Evolutionary conservation across 2,113 vertebrate genomes (phyloP), one percentile per base, ranked within the genome.

Genomic region (Apeltes quadracus): DNA sequence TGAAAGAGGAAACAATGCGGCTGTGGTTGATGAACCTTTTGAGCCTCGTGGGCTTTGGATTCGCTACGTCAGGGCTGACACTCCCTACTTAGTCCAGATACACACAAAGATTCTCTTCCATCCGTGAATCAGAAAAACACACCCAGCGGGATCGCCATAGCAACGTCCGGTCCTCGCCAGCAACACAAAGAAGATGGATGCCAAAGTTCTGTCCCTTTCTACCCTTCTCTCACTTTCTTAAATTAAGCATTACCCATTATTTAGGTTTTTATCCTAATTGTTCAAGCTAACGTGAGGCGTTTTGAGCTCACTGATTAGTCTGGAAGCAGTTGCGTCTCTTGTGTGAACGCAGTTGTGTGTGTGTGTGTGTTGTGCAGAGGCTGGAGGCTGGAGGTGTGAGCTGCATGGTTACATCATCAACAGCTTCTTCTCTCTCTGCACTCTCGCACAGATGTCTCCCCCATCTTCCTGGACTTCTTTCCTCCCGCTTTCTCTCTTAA

Each of bases 391-490:
- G 65, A 86, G 79, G 75, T 81, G 78, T 81, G 72, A 62, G 81
- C 11, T 84, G 67, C 65, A 70, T 3, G 3, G 67, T 90, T 89
- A 86, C 59, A 85, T 87, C 86, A 92, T 66, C 55, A 32, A 5
- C n/a, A 34, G 78, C 68, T 76, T 77, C 77, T 90, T 25, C 38
- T 79, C 61, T 68, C 57, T 50, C 20, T 55, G 58, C 38, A 27
- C 25, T 76, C 44, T 4, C 8, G 1, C 20, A n/a, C n/a, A n/a
- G 18, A 18, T 16, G 61, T 72, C 36, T 67, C 38, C 66, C 61
- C 61, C 13, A 55, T 73, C 65, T 54, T 72, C 48, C 74, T 59
- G 38, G n/a, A 34, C 63, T n/a, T 67, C 29, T 61, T 46, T 62
- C 69, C 61, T 78, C 29, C 44, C 71, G 38, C 66, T 75, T 10